Percentiles rank a stretch among this genome's conserved stretches.
These are phyloP conservation scores for Microctonus brassicae DNA, from an alignment of 2,888 invertebrate species.

Conservation along the genomic window DNA sequence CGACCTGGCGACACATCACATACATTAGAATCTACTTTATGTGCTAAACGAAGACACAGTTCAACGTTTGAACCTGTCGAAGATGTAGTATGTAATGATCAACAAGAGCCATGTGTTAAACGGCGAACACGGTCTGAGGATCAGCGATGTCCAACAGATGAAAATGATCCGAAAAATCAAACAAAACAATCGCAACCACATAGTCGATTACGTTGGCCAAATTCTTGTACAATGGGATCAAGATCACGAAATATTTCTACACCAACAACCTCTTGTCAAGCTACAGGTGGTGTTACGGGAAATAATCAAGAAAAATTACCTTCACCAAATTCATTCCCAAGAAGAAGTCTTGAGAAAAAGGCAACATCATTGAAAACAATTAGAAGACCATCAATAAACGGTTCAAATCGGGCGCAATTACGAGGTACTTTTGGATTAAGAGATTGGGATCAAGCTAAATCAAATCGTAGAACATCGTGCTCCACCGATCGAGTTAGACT, in stretches of 20 bases:
- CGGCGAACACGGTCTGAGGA: conserved; percentile 64
- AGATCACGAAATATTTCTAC: conserved; percentile 5
- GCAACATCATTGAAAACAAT: conserved; percentile 63
- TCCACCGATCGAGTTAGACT: conserved; percentile 41
- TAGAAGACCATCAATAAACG: conserved; percentile 62
- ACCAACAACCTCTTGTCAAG: conserved; percentile 33
- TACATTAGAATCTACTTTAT: conserved; percentile 10
- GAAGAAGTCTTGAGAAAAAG: conserved; percentile 65
- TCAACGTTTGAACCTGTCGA: conserved; percentile 52
- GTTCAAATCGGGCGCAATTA: conserved; percentile 57
- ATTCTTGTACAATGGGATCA: conserved; percentile 40
- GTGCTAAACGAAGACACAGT: conserved; percentile 56
- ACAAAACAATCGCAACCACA: conserved; percentile 39
- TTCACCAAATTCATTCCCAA: conserved; percentile 60
- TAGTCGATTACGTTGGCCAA: conserved; percentile 54
- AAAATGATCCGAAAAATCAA: conserved; percentile 70
- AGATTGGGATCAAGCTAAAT: conserved; percentile 61
- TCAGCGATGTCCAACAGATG: conserved; percentile 64
- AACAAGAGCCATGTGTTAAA: conserved; percentile 55
- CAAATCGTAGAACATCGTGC: conserved; percentile 46
- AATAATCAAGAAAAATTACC: conserved; percentile 58
- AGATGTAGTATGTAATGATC: conserved; percentile 34
- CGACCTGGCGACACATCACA: conserved; percentile 1
- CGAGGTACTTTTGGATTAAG: conserved; percentile 59
- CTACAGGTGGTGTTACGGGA: conserved; percentile 8